phyloP scores from a whole-genome alignment of 2,797 vertebrate species.

The Mormyrops boulengeri region DNA sequence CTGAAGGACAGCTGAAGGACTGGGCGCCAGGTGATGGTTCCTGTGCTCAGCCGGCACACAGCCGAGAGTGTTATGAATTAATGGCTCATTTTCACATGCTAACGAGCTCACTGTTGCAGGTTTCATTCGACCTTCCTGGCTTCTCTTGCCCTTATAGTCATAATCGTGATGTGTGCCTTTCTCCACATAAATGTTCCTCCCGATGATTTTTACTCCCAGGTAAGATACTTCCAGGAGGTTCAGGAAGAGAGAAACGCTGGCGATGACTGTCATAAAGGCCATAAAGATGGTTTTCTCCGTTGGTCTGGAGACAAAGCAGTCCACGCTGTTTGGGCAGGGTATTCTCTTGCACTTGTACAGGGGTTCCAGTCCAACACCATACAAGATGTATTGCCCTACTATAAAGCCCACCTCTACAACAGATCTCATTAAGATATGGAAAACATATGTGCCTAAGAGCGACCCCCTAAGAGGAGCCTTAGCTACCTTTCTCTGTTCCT shows the following conservation, averaged over 20 bases:
- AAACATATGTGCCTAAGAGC: conserved; percentile 78
- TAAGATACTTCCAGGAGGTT: conserved; percentile 87
- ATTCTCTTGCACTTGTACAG: conserved; percentile 79
- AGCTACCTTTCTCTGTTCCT: conserved; percentile 78
- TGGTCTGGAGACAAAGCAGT: conserved; percentile 90
- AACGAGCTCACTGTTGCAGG: conserved; percentile 56
- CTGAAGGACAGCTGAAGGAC: conserved; percentile 42
- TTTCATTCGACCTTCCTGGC: conserved; percentile 54
- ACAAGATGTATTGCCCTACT: conserved; percentile 83
- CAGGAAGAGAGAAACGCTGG: conserved; percentile 80
- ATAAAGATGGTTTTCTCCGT: conserved; percentile 95
- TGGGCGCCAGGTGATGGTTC: conserved; percentile 43
- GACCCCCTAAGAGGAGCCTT: conserved; percentile 84
- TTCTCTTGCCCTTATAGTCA: conserved; percentile 62
- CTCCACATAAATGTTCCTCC: conserved; percentile 62
- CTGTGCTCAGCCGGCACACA: conserved; percentile 55
- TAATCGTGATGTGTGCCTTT: conserved; percentile 51
- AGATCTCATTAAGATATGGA: conserved; percentile 88
- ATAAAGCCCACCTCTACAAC: conserved; percentile 85
- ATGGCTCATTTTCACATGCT: conserved; percentile 53
- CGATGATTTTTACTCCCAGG: conserved; percentile 78
- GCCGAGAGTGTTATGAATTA: conserved; percentile 59
- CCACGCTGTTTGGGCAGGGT: conserved; percentile 86
- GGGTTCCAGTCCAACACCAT: conserved; percentile 76
- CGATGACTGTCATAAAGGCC: conserved; percentile 86